Evolutionary conservation across 2,797 vertebrate species (phyloP).

Genomic region (Micropoecilia bifurca): DNA sequence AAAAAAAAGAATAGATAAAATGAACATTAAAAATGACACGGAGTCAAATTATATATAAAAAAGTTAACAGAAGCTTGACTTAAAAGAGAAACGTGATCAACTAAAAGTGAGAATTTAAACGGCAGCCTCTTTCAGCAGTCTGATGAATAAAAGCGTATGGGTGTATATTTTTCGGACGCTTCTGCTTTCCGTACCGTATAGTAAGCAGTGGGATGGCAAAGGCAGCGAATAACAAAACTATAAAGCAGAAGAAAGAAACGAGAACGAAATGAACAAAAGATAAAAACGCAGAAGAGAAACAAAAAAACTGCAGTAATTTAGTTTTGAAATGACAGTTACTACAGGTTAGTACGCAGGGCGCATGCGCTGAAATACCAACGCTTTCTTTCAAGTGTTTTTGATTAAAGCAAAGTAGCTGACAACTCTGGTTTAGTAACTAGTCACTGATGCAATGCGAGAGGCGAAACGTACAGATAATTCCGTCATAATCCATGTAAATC

Average conservation of each 20-base stretch:
- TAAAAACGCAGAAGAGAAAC: neutral
- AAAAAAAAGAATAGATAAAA: neutral
- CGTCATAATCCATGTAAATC: neutral
- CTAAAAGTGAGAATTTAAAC: neutral
- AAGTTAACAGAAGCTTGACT: neutral
- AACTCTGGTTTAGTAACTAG: accelerated
- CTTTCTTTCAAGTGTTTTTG: accelerated
- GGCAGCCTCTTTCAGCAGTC: neutral
- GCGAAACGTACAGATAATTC: accelerated
- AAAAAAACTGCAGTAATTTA: too few relatives aligned
- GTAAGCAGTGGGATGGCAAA: too few relatives aligned
- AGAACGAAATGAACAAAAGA: neutral
- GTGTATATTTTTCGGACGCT: neutral
- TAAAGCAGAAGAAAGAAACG: neutral
- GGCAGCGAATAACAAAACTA: conserved; percentile 7
- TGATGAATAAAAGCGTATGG: neutral
- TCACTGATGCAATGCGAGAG: accelerated
- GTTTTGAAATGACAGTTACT: neutral
- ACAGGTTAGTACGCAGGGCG: neutral
- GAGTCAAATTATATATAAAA: neutral
- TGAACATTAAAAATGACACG: neutral
- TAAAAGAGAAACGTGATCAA: neutral
- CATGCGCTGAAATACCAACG: neutral
- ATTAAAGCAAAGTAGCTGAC: neutral
- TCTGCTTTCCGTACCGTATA: neutral